These are phyloP conservation scores for Anastatus disparis DNA, from an alignment of 1,140 invertebrate genomes.

Conservation along the genomic window DNA sequence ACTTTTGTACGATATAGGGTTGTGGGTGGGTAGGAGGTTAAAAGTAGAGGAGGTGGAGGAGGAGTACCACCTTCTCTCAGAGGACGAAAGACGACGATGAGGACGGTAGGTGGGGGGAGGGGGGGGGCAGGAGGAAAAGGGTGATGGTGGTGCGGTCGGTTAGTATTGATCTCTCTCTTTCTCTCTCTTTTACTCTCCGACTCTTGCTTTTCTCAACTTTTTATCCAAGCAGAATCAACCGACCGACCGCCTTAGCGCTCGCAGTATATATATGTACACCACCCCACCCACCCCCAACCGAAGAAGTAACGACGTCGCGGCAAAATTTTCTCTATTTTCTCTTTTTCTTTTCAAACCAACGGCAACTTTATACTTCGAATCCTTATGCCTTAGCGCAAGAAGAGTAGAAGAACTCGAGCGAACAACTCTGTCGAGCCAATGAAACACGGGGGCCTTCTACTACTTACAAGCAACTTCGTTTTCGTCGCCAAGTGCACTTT, in stretches of 20 bases:
- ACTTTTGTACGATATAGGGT: conserved; percentile 26
- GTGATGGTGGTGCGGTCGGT: conserved; percentile 48
- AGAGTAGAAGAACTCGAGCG: not conserved
- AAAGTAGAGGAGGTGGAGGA: too few relatives aligned
- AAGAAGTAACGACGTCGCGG: not conserved
- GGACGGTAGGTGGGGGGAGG: not conserved
- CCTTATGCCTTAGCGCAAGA: not conserved
- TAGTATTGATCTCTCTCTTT: conserved; percentile 59
- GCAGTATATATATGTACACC: too few relatives aligned
- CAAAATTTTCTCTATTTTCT: too few relatives aligned
- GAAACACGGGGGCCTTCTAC: not conserved
- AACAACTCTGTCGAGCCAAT: conserved; percentile 2
- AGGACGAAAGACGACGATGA: not conserved
- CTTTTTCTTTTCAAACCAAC: not conserved
- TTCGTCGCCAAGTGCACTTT: not conserved
- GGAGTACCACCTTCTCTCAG: conserved; percentile 45
- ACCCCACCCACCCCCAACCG: not conserved
- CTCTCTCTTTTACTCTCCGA: too few relatives aligned
- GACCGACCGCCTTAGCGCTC: conserved; percentile 50
- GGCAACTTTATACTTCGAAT: conserved; percentile 11
- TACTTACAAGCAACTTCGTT: not conserved
- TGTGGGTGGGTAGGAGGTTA: too few relatives aligned
- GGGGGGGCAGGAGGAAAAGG: too few relatives aligned
- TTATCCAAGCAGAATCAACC: conserved; percentile 54
- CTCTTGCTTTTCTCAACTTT: conserved; percentile 59